Percentiles rank a stretch among this genome's conserved stretches.
Evolutionary conservation across 2,888 invertebrate genomes (phyloP).

Genomic region (Elysia crispata): DNA sequence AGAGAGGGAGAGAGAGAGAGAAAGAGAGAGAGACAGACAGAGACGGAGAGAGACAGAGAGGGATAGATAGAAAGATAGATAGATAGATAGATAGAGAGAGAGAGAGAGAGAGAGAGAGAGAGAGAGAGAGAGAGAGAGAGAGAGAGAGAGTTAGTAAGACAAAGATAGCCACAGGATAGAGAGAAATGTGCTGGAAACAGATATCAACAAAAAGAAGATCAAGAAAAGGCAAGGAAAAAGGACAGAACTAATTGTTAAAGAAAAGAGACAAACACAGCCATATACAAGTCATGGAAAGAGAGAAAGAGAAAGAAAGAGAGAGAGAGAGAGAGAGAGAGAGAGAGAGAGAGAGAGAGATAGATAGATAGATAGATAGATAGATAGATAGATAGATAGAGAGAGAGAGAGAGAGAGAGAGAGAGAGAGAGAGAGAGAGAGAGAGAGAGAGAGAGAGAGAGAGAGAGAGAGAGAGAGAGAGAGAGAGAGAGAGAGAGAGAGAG

Average conservation of each 20-base stretch:
- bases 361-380: conserved; percentile 38
- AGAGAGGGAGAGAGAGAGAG: not conserved
- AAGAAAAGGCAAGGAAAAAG: too few relatives aligned
- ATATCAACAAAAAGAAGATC: too few relatives aligned
- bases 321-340: not conserved
- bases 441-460: not conserved
- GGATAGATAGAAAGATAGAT: not conserved
- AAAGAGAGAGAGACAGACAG: conserved; percentile 26
- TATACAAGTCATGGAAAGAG: conserved; percentile 10
- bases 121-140: not conserved
- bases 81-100: conserved; percentile 11
- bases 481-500: too few relatives aligned
- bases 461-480: too few relatives aligned
- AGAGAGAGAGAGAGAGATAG: too few relatives aligned
- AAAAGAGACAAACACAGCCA: too few relatives aligned
- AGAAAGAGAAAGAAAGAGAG: conserved; percentile 13
- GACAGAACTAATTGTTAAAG: too few relatives aligned
- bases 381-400: conserved; percentile 51
- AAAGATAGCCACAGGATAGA: conserved; percentile 49
- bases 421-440: conserved; percentile 41
- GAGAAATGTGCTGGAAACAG: too few relatives aligned
- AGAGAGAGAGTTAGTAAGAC: not conserved
- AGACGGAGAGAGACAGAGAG: conserved; percentile 19
- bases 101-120: conserved; percentile 7
- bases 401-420: conserved; percentile 47